These are phyloP conservation scores for Cephus spinipes DNA, from an alignment of 2,888 invertebrate species.

Conservation along the genomic window DNA sequence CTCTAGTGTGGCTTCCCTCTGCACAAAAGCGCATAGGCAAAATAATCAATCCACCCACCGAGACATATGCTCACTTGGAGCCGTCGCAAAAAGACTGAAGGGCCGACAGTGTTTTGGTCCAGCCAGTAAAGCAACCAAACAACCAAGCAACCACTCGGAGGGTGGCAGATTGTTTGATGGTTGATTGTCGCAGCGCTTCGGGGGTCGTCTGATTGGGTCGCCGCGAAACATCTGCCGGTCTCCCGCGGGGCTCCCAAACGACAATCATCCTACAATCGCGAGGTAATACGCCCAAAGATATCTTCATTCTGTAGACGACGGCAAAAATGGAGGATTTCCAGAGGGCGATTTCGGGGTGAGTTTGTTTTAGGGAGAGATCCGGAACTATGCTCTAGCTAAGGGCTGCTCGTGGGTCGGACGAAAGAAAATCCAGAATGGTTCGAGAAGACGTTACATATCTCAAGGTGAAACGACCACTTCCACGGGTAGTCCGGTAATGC, in stretches of 20 bases:
- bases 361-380: background rate
- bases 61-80: slow-evolving; percentile 61
- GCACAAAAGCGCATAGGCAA: background rate
- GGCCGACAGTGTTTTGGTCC: slow-evolving; percentile 25
- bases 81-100: slow-evolving; percentile 25
- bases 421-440: background rate
- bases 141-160: slow-evolving; percentile 45
- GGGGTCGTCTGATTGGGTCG: slow-evolving; percentile 66
- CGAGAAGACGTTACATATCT: background rate
- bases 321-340: slow-evolving; percentile 40
- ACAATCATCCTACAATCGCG: slow-evolving; percentile 65
- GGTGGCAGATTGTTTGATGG: slow-evolving; percentile 65
- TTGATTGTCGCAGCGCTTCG: slow-evolving; percentile 63
- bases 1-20: background rate
- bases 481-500: background rate
- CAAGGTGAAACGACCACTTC: background rate
- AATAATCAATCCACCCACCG: slow-evolving; percentile 59
- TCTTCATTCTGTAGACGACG: slow-evolving; percentile 54
- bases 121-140: slow-evolving; percentile 37
- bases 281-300: slow-evolving; percentile 64
- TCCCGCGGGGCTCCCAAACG: slow-evolving; percentile 65
- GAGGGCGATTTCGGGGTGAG: background rate
- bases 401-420: background rate
- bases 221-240: slow-evolving; percentile 66
- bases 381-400: background rate